Evolutionary conservation across 2,888 invertebrate species (phyloP), one percentile per base, ranked within the genome.

Genomic region (Hecatera dysodea): DNA sequence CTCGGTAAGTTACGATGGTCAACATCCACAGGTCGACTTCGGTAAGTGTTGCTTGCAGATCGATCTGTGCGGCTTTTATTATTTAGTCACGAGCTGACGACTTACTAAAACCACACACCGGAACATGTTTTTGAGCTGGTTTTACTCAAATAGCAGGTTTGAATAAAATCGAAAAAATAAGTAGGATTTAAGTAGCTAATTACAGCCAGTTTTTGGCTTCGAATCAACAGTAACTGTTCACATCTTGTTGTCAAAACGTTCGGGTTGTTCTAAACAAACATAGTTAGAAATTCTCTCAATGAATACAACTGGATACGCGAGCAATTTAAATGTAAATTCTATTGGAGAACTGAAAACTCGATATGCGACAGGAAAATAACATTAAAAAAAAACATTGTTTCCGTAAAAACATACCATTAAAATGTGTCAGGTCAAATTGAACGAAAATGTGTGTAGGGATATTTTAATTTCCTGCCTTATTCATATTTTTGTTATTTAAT

Each of bases 241-340:
- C 24, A n/a, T 24, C 8, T 56, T 57, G 8, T 9, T 36, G 7
- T 12, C 12, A 44, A 56, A 39, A 39, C 57, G 9, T 24, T 46
- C 53, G n/a, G 5, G 12, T 27, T 5, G 19, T 27, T 15, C 22
- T 46, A 42, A 48, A 63, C 33, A 63, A 72, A 24, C 8, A 17
- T 42, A 33, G 48, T 57, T 33, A 46, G 15, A 63, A 69, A 66
- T 52, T 60, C 36, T 24, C 62, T 56, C 19, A 70, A 77, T 70
- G 39, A 78, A 46, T 71, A 46, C 70, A 63, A 27, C 50, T 70
- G 64, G 55, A 56, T 70, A 76, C 29, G 27, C 12, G 12, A 67
- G 24, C 72, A 77, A 81, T 81, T 71, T 71, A 71, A 57, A 78
- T 77, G 78, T 48, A 61, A 77, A 81, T 77, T 76, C 19, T 64